Base-by-base conservation (phyloP, 1,140 invertebrate species). In the Mycetomoellerius zeteki region DNA sequence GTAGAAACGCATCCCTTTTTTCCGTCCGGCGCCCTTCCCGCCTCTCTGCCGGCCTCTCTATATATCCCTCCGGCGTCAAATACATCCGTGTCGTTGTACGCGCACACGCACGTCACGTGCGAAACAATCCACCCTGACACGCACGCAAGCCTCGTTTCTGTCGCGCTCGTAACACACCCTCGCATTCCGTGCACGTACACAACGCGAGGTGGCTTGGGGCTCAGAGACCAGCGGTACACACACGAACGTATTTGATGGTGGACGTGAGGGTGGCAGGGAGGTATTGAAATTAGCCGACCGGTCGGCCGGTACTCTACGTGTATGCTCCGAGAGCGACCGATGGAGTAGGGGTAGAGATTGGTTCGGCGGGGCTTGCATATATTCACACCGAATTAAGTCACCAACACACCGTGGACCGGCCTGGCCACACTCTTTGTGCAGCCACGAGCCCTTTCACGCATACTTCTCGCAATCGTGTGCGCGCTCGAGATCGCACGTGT, bases 301-400 rank as follows among this genome's bases (percentile, higher is more conserved):
- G 86, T 86, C 85, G 86, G 81, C 71, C 76, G 82, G 27, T 73
- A 52, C 62, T 72, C 65, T 52, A 73, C 69, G 75, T 90, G 88
- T 89, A 86, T 85, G 80, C 80, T 72, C 73, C 67, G 85, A 65
- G 78, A 77, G 86, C 84, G 88, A 82, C 71, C 85, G 80, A 90
- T 64, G 86, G 78, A 62, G 90, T 85, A 80, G 85, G 84, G 76
- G 71, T 76, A 58, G 78, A 76, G 86, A 89, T 86, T 87, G 87
- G 80, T 58, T 71, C 86, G 76, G 76, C 72, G 87, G 80, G 86
- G 91, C 91, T 92, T 92, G 91, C 91, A 92, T 92, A 92, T 92
- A 92, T 92, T 92, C 91, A 92, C 91, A 92, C 91, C 91, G 91
- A 92, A 92, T 92, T 92, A 92, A 92, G 91, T 92, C 91, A 92